Conservation (phyloP, 92 coral and sea anemone genomes). For the Ricordea florida region DNA sequence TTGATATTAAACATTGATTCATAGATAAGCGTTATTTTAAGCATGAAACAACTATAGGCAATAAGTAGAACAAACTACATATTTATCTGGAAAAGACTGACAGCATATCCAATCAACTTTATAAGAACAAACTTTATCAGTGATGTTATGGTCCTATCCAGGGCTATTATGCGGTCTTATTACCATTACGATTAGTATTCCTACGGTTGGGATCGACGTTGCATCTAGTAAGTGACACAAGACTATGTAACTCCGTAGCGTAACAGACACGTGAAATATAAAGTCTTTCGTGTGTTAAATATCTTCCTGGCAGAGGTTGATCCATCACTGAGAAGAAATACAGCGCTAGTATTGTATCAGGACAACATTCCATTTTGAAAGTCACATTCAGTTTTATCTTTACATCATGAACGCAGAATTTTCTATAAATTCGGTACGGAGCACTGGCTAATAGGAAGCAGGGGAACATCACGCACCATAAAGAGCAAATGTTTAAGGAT, state of each 20-base stretch:
- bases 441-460: background rate
- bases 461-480: conserved; percentile 19
- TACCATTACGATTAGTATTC: too few relatives aligned
- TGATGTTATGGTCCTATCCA: too few relatives aligned
- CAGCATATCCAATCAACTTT: too few relatives aligned
- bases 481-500: background rate
- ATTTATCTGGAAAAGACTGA: too few relatives aligned
- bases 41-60: too few relatives aligned
- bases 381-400: background rate
- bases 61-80: too few relatives aligned
- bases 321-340: background rate
- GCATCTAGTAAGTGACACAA: too few relatives aligned
- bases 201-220: too few relatives aligned
- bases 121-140: too few relatives aligned
- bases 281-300: background rate
- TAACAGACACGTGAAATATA: background rate
- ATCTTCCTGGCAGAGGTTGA: conserved; percentile 12
- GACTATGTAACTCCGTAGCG: background rate
- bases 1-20: too few relatives aligned
- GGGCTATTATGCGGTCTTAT: too few relatives aligned
- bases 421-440: conserved; percentile 13
- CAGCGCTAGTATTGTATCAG: background rate
- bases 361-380: background rate
- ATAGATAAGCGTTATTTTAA: too few relatives aligned
- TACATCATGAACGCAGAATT: background rate